A percentile compares a stretch with the other conserved stretches of the same genome.
Conservation (phyloP, 2,113 vertebrate species). For the Mastomys natalensis region DNA sequence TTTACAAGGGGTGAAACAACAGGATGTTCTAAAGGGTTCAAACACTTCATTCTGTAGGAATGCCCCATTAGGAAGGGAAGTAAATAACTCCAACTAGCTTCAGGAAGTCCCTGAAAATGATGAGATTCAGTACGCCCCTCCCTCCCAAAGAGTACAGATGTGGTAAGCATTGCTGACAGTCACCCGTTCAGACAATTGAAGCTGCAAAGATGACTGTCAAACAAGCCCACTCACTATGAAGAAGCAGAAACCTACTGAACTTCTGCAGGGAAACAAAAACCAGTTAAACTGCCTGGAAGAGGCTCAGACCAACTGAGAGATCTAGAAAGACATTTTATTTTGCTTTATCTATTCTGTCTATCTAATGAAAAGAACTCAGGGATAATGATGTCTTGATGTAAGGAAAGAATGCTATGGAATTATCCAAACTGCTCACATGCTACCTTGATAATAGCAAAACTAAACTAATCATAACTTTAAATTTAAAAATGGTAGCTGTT, state of each 20-base stretch:
- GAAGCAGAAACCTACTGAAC: background rate
- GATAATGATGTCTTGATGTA: background rate
- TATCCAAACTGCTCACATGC: background rate
- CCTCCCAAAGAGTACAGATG: background rate
- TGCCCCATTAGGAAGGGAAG: background rate
- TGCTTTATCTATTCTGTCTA: background rate
- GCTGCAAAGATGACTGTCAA: background rate
- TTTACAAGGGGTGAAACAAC: background rate
- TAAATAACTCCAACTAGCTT: background rate
- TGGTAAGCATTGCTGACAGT: background rate
- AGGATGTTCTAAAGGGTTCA: background rate
- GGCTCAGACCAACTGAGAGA: background rate
- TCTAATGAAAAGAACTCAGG: background rate
- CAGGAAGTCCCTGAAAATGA: background rate
- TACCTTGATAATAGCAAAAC: conserved; percentile 8
- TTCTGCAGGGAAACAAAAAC: background rate
- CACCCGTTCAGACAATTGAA: background rate
- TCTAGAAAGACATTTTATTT: background rate
- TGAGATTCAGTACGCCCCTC: background rate
- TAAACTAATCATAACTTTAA: conserved; percentile 24
- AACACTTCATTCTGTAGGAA: background rate
- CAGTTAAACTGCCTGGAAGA: background rate
- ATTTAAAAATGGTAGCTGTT: background rate
- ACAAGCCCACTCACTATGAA: background rate
- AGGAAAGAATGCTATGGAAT: background rate